phyloP scores from a whole-genome alignment of 1,140 invertebrate genomes.

The Ostrea edulis region DNA sequence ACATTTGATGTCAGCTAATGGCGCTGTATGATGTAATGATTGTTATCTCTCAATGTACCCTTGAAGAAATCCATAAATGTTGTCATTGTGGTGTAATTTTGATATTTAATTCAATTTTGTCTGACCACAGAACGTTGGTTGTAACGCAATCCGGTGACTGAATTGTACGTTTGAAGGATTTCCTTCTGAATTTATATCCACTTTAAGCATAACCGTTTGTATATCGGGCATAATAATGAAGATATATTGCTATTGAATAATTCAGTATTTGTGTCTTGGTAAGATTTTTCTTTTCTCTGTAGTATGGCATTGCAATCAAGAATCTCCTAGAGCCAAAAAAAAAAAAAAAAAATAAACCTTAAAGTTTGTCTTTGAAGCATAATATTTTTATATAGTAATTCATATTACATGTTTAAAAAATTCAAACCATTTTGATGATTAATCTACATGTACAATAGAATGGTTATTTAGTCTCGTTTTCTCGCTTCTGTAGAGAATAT shows the following conservation, averaged over 20 bases:
- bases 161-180: background rate
- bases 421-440: too few species aligned
- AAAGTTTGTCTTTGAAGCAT: too few species aligned
- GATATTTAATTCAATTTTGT: slow-evolving; percentile 11
- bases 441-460: too few species aligned
- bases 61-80: slow-evolving; percentile 40
- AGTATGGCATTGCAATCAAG: too few species aligned
- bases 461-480: too few species aligned
- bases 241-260: background rate
- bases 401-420: too few species aligned
- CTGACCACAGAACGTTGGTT: background rate
- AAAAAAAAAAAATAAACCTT: too few species aligned
- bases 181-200: background rate
- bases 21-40: slow-evolving; percentile 12
- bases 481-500: too few species aligned
- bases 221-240: background rate
- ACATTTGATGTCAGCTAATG: slow-evolving; percentile 24
- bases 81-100: background rate
- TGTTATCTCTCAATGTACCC: background rate
- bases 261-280: background rate
- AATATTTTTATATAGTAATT: too few species aligned
- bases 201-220: background rate
- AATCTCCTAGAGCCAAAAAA: too few species aligned
- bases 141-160: background rate
- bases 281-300: background rate